phyloP scores from a whole-genome alignment of 2,888 invertebrate species.

The Fissipunctia ypsillon region DNA sequence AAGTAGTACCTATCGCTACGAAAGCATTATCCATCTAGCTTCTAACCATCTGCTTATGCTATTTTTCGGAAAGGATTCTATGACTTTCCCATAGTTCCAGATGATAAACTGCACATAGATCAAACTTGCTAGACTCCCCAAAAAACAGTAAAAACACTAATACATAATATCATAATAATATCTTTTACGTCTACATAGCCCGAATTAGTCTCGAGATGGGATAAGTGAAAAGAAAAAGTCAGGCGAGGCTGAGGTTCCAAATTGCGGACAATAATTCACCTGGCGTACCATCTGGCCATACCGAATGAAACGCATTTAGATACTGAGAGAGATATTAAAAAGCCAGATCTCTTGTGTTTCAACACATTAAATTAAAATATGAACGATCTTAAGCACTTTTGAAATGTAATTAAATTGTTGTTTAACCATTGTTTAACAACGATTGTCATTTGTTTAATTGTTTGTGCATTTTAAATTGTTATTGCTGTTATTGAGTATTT shows the following conservation, averaged over 20 bases:
- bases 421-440: conserved; percentile 11
- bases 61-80: background rate
- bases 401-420: conserved; percentile 25
- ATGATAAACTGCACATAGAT: background rate
- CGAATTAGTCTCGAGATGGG: conserved; percentile 66
- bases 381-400: conserved; percentile 25
- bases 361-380: conserved; percentile 63
- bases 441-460: background rate
- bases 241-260: conserved; percentile 66
- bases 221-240: conserved; percentile 71
- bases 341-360: conserved; percentile 69
- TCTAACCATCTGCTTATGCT: too few species aligned
- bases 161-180: conserved; percentile 43
- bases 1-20: too few species aligned
- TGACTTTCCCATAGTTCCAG: background rate
- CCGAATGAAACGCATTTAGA: conserved; percentile 79
- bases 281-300: conserved; percentile 78
- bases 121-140: background rate
- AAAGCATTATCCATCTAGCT: too few species aligned
- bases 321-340: conserved; percentile 76
- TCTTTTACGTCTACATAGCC: conserved; percentile 53
- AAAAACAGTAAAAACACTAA: conserved; percentile 4
- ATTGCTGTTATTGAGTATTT: background rate
- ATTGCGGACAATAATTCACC: conserved; percentile 80
- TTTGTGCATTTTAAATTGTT: background rate